These are phyloP conservation scores for Hoplostethus atlanticus DNA, from an alignment of 2,797 vertebrate genomes.

Conservation along the genomic window DNA sequence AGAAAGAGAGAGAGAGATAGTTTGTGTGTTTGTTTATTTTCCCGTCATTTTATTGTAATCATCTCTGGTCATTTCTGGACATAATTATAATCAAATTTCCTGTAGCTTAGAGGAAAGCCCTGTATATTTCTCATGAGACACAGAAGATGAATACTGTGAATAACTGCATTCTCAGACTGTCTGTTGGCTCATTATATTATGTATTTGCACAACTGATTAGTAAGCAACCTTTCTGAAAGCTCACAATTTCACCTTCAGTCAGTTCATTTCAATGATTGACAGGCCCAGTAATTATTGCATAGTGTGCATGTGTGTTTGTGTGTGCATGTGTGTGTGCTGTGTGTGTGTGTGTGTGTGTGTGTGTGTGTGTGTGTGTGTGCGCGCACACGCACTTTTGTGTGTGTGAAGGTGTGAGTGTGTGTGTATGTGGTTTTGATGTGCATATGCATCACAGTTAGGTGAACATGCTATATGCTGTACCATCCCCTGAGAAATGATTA, in stretches of 20 bases:
- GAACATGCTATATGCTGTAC: conserved; percentile 4
- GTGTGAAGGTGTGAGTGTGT: no score
- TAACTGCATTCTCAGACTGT: conserved; percentile 22
- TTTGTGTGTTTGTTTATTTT: conserved; percentile 5
- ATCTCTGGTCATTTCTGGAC: neutral
- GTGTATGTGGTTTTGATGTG: conserved; percentile 4
- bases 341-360: neutral
- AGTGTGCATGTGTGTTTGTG: neutral
- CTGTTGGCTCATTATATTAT: conserved; percentile 14
- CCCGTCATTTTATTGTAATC: conserved; percentile 28
- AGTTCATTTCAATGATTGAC: conserved; percentile 46
- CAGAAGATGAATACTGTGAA: conserved; percentile 38
- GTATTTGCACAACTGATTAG: conserved; percentile 25
- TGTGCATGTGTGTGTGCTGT: neutral
- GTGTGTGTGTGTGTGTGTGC: no score
- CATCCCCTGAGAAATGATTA: no score
- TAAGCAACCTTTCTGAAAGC: conserved; percentile 6
- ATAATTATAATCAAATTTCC: conserved; percentile 41
- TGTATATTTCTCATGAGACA: conserved; percentile 41
- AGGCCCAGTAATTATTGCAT: conserved; percentile 28
- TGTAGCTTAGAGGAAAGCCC: neutral
- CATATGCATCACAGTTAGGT: conserved; percentile 20
- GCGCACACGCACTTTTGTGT: no score
- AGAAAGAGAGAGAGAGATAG: neutral
- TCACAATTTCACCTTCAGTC: conserved; percentile 39